A percentile compares a stretch with the other conserved stretches of the same genome.
Evolutionary conservation across 1,140 invertebrate genomes (phyloP).

Genomic region (Argopecten irradians): DNA sequence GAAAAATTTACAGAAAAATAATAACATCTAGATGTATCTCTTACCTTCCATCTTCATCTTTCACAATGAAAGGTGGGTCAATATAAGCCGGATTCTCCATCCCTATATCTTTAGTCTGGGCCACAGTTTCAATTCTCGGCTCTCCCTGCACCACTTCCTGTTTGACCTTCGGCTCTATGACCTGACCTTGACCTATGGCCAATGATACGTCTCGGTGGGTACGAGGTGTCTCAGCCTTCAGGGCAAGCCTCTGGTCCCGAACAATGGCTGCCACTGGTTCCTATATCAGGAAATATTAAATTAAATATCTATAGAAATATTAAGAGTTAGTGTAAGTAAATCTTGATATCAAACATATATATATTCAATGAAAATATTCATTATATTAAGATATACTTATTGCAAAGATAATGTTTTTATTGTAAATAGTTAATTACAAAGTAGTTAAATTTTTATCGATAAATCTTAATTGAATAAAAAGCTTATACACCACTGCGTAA

Average conservation of each 20-base stretch:
- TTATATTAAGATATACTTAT: no score
- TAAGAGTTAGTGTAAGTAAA: no score
- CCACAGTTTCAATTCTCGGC: not conserved
- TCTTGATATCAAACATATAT: no score
- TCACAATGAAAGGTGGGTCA: slow-evolving; percentile 41
- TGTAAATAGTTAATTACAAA: no score
- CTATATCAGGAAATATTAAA: not conserved
- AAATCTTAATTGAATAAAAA: no score
- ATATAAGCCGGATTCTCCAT: slow-evolving; percentile 27
- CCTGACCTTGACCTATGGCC: slow-evolving; percentile 21
- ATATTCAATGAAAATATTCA: no score
- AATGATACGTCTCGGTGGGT: slow-evolving; percentile 28
- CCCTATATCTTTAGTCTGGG: not conserved
- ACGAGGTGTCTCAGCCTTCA: slow-evolving; percentile 20
- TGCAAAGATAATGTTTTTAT: no score
- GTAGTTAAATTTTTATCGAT: no score
- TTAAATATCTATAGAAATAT: no score
- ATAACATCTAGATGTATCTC: no score
- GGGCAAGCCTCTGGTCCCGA: not conserved
- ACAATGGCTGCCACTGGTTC: not conserved
- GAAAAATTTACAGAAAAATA: no score
- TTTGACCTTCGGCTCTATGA: not conserved
- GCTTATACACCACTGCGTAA: no score
- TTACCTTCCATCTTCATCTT: slow-evolving; percentile 43
- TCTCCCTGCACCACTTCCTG: not conserved